Evolutionary conservation across 1,140 invertebrate genomes (phyloP).

Genomic region (Lysiphlebus fabarum): DNA sequence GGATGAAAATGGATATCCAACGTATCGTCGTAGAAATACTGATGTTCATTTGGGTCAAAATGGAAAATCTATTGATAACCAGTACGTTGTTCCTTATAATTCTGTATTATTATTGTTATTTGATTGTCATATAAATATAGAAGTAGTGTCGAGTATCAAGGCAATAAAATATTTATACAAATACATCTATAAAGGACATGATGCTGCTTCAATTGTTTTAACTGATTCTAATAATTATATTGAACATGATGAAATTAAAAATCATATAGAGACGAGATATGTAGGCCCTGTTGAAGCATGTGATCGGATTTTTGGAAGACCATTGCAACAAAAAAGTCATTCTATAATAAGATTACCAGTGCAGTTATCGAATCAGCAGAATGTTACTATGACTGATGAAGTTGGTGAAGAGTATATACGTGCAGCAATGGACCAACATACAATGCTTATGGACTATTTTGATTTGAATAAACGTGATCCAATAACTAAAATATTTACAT

Average conservation of each 20-base stretch:
- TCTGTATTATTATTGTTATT: background rate
- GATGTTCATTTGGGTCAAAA: too few relatives aligned
- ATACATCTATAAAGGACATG: slow-evolving; percentile 16
- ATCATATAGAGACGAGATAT: slow-evolving; percentile 23
- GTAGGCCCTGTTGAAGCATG: slow-evolving; percentile 22
- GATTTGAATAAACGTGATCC: slow-evolving; percentile 16
- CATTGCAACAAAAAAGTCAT: slow-evolving; percentile 24
- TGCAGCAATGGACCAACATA: slow-evolving; percentile 7
- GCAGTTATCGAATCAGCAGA: slow-evolving; percentile 20
- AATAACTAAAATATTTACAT: background rate
- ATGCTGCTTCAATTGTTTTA: slow-evolving; percentile 11
- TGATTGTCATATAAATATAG: slow-evolving; percentile 14
- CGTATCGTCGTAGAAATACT: too few relatives aligned
- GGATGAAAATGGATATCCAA: too few relatives aligned
- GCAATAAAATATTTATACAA: slow-evolving; percentile 4
- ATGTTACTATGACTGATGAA: slow-evolving; percentile 5
- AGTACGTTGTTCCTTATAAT: slow-evolving; percentile 33
- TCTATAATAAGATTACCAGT: slow-evolving; percentile 17
- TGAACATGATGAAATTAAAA: slow-evolving; percentile 19
- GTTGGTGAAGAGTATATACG: slow-evolving; percentile 16
- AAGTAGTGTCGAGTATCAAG: slow-evolving; percentile 5
- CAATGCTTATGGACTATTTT: slow-evolving; percentile 15
- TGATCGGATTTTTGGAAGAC: slow-evolving; percentile 20
- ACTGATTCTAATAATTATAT: background rate
- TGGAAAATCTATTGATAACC: too few relatives aligned